A percentile compares a stretch with the other conserved stretches of the same genome.
Conservation (phyloP, 2,113 vertebrate genomes). For the Mola mola region DNA sequence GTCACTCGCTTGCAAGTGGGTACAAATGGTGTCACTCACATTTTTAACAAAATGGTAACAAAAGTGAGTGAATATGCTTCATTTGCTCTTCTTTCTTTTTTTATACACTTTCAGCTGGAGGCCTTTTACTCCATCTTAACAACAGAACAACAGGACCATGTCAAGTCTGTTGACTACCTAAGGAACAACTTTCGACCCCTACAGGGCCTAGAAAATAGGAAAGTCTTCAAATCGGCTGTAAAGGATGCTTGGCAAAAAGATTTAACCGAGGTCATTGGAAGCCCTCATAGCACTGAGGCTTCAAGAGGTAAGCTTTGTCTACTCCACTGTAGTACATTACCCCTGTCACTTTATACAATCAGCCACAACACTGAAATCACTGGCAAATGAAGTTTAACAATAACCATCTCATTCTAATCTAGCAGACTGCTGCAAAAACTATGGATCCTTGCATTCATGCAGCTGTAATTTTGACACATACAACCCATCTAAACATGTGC, state of each 20-base stretch:
- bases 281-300: conserved; percentile 89
- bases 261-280: conserved; percentile 85
- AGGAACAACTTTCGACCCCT: conserved; percentile 95
- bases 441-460: too few species aligned
- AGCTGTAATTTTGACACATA: too few species aligned
- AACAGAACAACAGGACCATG: conserved; percentile 98
- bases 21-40: neutral
- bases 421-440: too few species aligned
- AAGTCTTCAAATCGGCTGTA: conserved; percentile 91
- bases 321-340: neutral
- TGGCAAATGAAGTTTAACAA: too few species aligned
- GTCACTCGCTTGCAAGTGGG: conserved; percentile 51
- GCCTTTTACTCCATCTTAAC: conserved; percentile 99
- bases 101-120: conserved; percentile 85
- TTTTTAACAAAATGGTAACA: neutral
- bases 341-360: neutral
- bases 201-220: conserved; percentile 87
- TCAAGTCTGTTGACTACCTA: conserved; percentile 97
- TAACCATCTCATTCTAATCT: too few species aligned
- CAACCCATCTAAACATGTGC: too few species aligned
- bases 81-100: conserved; percentile 34
- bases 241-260: conserved; percentile 94
- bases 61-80: conserved; percentile 17
- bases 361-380: too few species aligned
- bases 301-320: conserved; percentile 87